A percentile compares a stretch with the other conserved stretches of the same genome.
These are phyloP conservation scores for Mechanitis messenoides DNA, from an alignment of 2,888 invertebrate species.

Conservation along the genomic window DNA sequence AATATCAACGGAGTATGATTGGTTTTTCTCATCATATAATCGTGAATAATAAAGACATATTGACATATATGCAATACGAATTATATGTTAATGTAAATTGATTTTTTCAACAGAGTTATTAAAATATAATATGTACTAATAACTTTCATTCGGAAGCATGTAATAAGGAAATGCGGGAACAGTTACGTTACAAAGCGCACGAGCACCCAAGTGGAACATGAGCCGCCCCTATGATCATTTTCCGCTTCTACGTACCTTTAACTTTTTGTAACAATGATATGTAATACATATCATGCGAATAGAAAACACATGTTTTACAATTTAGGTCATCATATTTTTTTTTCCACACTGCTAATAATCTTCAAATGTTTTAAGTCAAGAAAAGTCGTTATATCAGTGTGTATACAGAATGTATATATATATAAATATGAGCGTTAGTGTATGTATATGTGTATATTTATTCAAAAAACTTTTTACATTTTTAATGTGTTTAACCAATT, in stretches of 20 bases:
- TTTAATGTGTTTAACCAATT: too few species aligned
- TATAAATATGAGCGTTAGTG: too few species aligned
- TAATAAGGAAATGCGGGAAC: slow-evolving; percentile 48
- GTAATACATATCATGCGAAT: slow-evolving; percentile 13
- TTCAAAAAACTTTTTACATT: too few species aligned
- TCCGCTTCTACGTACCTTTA: slow-evolving; percentile 19
- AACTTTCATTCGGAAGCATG: slow-evolving; percentile 23
- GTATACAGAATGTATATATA: too few species aligned
- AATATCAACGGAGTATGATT: slow-evolving; percentile 24
- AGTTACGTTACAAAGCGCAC: slow-evolving; percentile 30
- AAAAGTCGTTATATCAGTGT: too few species aligned
- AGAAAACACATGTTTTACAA: too few species aligned
- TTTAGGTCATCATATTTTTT: too few species aligned
- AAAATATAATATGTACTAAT: slow-evolving; percentile 4
- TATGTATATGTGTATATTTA: too few species aligned
- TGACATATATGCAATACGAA: not conserved
- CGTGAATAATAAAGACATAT: not conserved
- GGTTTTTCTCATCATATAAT: slow-evolving; percentile 25
- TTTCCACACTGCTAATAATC: too few species aligned
- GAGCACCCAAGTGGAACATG: slow-evolving; percentile 42
- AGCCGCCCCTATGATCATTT: slow-evolving; percentile 21
- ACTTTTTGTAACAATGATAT: slow-evolving; percentile 12
- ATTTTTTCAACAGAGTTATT: not conserved
- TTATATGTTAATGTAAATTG: too few species aligned
- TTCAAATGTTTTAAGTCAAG: too few species aligned